Evolutionary conservation across 2,888 invertebrate species (phyloP).

Genomic region (Danaus chrysippus): DNA sequence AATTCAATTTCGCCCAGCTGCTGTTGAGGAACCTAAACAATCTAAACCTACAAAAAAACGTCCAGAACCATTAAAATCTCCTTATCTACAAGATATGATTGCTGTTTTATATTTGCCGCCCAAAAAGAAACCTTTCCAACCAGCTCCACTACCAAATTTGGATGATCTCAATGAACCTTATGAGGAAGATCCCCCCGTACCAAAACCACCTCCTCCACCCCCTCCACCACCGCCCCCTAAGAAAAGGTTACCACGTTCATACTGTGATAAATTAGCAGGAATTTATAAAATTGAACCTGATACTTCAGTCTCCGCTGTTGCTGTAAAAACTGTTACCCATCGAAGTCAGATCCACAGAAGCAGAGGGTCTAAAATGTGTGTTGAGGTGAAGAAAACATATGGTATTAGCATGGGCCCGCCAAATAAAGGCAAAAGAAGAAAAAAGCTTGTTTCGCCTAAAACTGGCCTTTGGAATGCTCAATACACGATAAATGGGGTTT

Average conservation of each 20-base stretch:
- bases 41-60: conserved; percentile 44
- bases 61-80: conserved; percentile 46
- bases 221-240: conserved; percentile 64
- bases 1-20: conserved; percentile 51
- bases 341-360: conserved; percentile 34
- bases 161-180: conserved; percentile 58
- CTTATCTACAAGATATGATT: conserved; percentile 57
- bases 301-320: conserved; percentile 36
- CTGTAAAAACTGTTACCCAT: conserved; percentile 39
- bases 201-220: conserved; percentile 49
- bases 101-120: conserved; percentile 50
- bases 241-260: conserved; percentile 48
- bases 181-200: conserved; percentile 51
- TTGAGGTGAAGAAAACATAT: conserved; percentile 52
- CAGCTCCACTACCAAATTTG: conserved; percentile 58
- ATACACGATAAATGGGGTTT: conserved; percentile 58
- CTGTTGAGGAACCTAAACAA: conserved; percentile 26
- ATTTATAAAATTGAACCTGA: conserved; percentile 43
- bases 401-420: conserved; percentile 49
- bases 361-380: conserved; percentile 41
- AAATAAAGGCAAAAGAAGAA: conserved; percentile 36
- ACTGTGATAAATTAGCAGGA: conserved; percentile 62
- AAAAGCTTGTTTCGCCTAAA: conserved; percentile 47
- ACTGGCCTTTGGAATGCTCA: conserved; percentile 55
- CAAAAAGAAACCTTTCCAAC: conserved; percentile 39